Base-by-base conservation (phyloP, 2,888 invertebrate genomes). In the Agriopis leucophaearia region DNA sequence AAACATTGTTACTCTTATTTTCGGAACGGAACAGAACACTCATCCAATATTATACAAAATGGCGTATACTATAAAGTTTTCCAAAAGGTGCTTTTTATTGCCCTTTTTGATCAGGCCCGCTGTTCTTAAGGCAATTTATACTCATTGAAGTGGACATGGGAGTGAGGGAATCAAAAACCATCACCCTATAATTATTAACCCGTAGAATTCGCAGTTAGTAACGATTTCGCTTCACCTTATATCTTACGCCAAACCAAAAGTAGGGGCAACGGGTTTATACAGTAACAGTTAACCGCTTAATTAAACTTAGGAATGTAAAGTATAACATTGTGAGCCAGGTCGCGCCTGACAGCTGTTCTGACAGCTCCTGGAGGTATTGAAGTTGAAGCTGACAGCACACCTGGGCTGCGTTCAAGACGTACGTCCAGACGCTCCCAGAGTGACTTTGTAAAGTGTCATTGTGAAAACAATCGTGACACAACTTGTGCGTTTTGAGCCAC, bases 221-320 rank as follows among this genome's bases (percentile, higher is more conserved):
- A 3, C 13, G 13, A 40, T 62, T 67, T 73, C 68, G 16, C 42
- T 8, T 8, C 13, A 52, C 54, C 8, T 48, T 27, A 0, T 66
- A 13, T 47, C 70, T 56, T 73, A 13, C 6, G 15, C 75, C 62
- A 51, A 15, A 13, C 60, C 36, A 58, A 73, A 72, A 63, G 75
- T 72, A 74, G 65, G 61, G 42, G 69, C 77, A 75, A 74, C 73
- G 63, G 74, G 78, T 80, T 81, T 78, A 79, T 78, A 78, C 74
- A 78, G 76, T 78, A 77, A 78, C 78, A 81, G 75, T 80, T 81
- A 78, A 85, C 84, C 80, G 80, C 81, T 85, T 87, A 85, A 85
- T 87, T 87, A 82, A 85, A 85, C 83, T 82, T 79, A 74, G 78
- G 75, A 80, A 79, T 75, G 66, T 77, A 73, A 77, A 77, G 73